Evolutionary conservation across 1,140 invertebrate genomes (phyloP).

Genomic region (Stegodyphus dumicola): DNA sequence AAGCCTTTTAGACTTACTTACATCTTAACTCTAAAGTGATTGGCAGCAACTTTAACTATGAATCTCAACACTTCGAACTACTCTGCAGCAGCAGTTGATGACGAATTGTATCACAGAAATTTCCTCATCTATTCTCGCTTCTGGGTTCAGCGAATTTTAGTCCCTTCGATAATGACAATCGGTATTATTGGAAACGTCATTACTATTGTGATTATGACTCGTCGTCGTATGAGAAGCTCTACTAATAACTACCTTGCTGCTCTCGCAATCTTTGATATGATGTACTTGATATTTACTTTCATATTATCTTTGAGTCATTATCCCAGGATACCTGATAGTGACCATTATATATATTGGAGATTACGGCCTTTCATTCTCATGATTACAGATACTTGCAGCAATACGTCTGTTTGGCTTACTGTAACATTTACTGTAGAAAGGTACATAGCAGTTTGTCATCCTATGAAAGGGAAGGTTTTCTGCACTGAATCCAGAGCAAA

Average conservation of each 20-base stretch:
- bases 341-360: slow-evolving; percentile 72
- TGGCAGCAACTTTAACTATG: background rate
- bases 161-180: slow-evolving; percentile 77
- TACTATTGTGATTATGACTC: slow-evolving; percentile 80
- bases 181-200: slow-evolving; percentile 79
- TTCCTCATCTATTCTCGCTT: slow-evolving; percentile 67
- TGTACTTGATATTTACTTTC: slow-evolving; percentile 78
- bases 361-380: slow-evolving; percentile 72
- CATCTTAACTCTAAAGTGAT: background rate
- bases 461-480: slow-evolving; percentile 78
- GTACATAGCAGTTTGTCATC: slow-evolving; percentile 82
- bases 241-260: slow-evolving; percentile 81
- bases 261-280: slow-evolving; percentile 78
- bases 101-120: slow-evolving; percentile 2
- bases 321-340: slow-evolving; percentile 68
- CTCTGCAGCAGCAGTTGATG: background rate
- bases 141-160: slow-evolving; percentile 76
- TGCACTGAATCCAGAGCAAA: slow-evolving; percentile 75
- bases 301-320: slow-evolving; percentile 77
- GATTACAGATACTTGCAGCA: slow-evolving; percentile 76
- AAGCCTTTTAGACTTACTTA: no score
- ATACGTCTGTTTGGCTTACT: slow-evolving; percentile 81
- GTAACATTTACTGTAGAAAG: slow-evolving; percentile 83
- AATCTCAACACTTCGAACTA: background rate
- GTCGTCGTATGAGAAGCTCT: slow-evolving; percentile 79